These are phyloP conservation scores for Cancer borealis DNA, from an alignment of 2,888 invertebrate species.

Conservation along the genomic window DNA sequence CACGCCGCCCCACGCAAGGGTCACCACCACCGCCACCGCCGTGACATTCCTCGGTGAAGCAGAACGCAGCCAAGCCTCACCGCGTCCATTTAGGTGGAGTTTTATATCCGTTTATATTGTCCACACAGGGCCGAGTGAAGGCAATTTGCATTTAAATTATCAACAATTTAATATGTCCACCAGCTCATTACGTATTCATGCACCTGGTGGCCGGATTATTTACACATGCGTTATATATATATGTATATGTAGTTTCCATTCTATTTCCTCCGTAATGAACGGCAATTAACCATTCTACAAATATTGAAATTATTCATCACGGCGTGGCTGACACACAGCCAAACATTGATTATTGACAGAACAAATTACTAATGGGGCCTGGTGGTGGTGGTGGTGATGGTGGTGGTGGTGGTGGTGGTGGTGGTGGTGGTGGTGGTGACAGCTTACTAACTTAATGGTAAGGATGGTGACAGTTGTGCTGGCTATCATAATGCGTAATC, in stretches of 20 bases:
- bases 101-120: slow-evolving; percentile 56
- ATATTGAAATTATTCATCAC: slow-evolving; percentile 62
- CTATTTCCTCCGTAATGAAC: slow-evolving; percentile 55
- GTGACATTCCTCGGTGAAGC: neutral
- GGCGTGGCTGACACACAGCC: slow-evolving; percentile 49
- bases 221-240: slow-evolving; percentile 45
- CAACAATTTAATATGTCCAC: slow-evolving; percentile 45
- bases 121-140: slow-evolving; percentile 50
- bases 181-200: slow-evolving; percentile 47
- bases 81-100: slow-evolving; percentile 41
- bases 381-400: neutral
- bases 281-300: slow-evolving; percentile 52
- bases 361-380: slow-evolving; percentile 7
- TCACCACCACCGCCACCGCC: neutral
- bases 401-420: too few species aligned
- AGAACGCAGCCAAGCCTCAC: neutral
- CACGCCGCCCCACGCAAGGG: neutral
- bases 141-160: slow-evolving; percentile 58
- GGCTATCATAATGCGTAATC: neutral
- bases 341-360: slow-evolving; percentile 48
- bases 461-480: neutral
- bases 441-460: neutral
- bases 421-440: neutral
- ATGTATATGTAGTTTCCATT: slow-evolving; percentile 54
- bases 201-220: slow-evolving; percentile 52